Evolutionary conservation across 2,113 vertebrate genomes (phyloP).

Genomic region (Peromyscus polionotus): DNA sequence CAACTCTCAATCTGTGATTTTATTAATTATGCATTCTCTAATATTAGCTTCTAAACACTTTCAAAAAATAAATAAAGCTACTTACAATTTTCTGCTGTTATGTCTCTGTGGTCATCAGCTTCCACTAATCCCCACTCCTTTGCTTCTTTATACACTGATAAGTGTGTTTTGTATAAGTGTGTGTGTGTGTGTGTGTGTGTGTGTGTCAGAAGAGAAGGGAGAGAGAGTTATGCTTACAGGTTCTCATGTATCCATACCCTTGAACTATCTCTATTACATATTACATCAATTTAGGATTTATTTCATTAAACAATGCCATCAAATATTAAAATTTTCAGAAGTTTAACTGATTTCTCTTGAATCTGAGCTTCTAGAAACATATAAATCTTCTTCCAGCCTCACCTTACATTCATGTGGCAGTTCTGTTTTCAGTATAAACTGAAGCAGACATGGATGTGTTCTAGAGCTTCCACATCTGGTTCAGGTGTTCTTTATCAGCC

Average conservation of each 20-base stretch:
- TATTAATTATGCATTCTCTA: neutral
- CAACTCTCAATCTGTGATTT: neutral
- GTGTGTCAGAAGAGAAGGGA: neutral
- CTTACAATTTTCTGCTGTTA: neutral
- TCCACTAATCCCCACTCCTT: neutral
- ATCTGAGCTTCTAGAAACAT: neutral
- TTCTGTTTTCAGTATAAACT: neutral
- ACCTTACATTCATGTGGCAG: neutral
- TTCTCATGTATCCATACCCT: neutral
- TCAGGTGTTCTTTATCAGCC: neutral
- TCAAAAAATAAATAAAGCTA: neutral
- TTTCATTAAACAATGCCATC: neutral
- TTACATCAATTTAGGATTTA: neutral
- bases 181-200: neutral
- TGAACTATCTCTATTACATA: neutral
- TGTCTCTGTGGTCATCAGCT: neutral
- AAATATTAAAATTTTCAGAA: neutral
- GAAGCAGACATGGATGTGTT: neutral
- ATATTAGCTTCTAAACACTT: neutral
- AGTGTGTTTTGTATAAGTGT: neutral
- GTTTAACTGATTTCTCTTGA: neutral
- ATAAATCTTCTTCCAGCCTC: neutral
- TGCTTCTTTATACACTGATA: neutral
- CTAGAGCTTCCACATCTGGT: neutral
- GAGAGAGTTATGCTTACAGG: neutral